Percentiles rank a stretch among this genome's conserved stretches.
Evolutionary conservation across 2,113 vertebrate genomes (phyloP).

Genomic region (Glaucidium brasilianum): DNA sequence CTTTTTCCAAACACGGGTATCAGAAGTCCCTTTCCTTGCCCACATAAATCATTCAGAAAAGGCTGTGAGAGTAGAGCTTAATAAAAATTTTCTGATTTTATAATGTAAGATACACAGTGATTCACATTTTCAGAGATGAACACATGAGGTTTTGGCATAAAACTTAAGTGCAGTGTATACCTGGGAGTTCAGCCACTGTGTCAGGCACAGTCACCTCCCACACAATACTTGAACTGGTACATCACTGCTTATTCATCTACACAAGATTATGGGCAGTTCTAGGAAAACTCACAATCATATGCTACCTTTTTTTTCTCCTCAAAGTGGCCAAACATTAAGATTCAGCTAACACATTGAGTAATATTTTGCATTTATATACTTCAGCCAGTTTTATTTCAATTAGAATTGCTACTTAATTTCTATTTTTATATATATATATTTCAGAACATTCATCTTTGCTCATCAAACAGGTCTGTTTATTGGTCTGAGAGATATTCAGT

Average conservation of each 20-base stretch:
- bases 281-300: not conserved
- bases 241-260: not conserved
- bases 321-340: not conserved
- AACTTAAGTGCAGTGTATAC: not conserved
- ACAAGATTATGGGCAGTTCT: not conserved
- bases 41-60: not conserved
- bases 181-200: not conserved
- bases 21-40: not conserved
- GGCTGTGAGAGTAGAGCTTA: not conserved
- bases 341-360: not conserved
- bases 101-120: not conserved
- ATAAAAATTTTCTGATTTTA: not conserved
- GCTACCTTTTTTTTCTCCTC: not conserved
- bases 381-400: not conserved
- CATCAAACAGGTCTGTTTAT: not conserved
- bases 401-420: not conserved
- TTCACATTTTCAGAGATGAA: not conserved
- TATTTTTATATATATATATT: not conserved
- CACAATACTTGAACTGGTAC: not conserved
- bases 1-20: not conserved
- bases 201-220: not conserved
- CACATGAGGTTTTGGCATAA: not conserved
- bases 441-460: not conserved
- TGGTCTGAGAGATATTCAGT: not conserved
- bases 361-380: not conserved